Evolutionary conservation across 2,888 invertebrate species (phyloP).

Genomic region (Homarus gammarus): DNA sequence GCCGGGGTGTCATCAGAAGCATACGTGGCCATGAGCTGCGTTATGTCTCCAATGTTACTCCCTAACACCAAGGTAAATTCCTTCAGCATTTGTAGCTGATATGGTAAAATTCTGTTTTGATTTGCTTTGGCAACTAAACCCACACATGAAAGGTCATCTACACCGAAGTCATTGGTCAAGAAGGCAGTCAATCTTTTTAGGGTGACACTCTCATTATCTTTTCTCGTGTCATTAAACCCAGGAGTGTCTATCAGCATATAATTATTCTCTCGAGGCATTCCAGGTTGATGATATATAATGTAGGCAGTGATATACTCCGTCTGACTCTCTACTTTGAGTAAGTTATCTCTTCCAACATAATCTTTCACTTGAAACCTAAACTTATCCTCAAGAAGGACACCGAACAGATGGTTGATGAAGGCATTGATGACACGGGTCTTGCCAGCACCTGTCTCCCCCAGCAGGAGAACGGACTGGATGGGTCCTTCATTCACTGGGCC

Average conservation of each 20-base stretch:
- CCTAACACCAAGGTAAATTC: constrained; percentile 28
- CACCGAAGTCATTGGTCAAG: neutral
- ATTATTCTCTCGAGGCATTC: neutral
- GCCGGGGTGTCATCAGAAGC: constrained; percentile 14
- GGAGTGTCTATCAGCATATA: constrained; percentile 13
- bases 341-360: no score
- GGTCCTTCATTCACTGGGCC: neutral
- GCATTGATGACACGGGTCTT: constrained; percentile 19
- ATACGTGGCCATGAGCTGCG: constrained; percentile 33
- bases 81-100: neutral
- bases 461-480: constrained; percentile 16
- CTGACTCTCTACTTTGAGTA: neutral
- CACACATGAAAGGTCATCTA: neutral
- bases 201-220: neutral
- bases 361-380: constrained; percentile 29
- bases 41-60: neutral
- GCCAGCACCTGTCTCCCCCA: constrained; percentile 42
- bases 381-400: constrained; percentile 1
- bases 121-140: constrained; percentile 37
- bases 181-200: neutral
- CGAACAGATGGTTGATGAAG: constrained; percentile 23
- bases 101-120: constrained; percentile 28
- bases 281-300: constrained; percentile 7
- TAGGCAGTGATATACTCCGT: constrained; percentile 6
- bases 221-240: neutral